Base-by-base conservation (phyloP, 2,113 vertebrate species). In the Scomber japonicus region DNA sequence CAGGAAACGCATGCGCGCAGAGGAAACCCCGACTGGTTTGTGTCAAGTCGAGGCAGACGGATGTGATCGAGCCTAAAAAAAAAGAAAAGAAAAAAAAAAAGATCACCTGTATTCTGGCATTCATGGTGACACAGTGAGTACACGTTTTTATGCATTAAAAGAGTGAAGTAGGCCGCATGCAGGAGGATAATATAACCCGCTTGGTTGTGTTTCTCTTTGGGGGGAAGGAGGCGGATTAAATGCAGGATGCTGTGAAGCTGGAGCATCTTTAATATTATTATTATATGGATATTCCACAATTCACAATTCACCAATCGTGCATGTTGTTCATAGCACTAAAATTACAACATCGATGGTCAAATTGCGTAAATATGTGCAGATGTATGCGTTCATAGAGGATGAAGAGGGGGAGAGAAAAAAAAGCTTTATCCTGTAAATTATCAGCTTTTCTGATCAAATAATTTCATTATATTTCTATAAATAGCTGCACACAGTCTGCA, bases 51-150 rank as follows among this genome's bases (percentile, higher is more conserved):
- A 86, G 80, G 85, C 90, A 84, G 88, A 90, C 91, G 91, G 91
- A 93, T 92, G 90, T 85, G 92, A 88, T 82, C 88, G 71, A 91
- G 81, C 70, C 83, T 7, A 0, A 40, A 40, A 40, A 40, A 7
- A 40, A 53, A 46, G 56, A 69, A 40, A 53, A 24, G 40, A 35
- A 66, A 80, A 55, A 61, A 62, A 21, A 55, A 50, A 68, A 83
- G 83, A 92, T 85, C 91, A 91, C 90, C 91, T 90, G 88, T 82
- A 93, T 85, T 87, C 84, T 90, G 91, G 93, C 92, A 92, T 93
- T 92, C 90, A 94, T 94, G 93, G 92, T 94, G 90, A 94, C 91
- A 94, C 90, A 91, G 93, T 94, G 71, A 93, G 93, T 94, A 91
- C 75, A 56, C 46, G 0, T 71, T 82, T 21, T 27, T 27, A 3